Evolutionary conservation across 2,113 vertebrate genomes (phyloP), one percentile per base, ranked within the genome.

Genomic region (Dasypus novemcinctus): DNA sequence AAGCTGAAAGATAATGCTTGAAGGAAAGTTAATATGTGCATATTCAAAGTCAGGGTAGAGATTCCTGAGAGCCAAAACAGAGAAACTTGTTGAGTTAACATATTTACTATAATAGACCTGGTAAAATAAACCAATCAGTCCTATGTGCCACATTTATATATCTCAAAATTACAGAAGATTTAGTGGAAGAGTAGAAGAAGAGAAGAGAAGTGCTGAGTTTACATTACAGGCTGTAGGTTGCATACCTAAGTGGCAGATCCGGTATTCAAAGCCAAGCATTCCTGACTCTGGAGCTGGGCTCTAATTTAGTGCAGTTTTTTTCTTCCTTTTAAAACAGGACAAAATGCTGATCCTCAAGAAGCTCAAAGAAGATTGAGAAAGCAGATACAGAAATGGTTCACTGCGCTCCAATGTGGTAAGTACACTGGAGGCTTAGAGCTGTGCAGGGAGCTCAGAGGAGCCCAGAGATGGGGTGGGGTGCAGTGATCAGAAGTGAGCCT

Each of bases 381-480:
- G 18, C 11, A 29, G 54, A 18, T 13, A 4, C 23, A 21, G 1
- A 18, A 27, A 14, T 27, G 41, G 23, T 10, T 69, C 36, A 9
- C 5, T 3, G 36, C 23, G 49, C 2, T 6, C 14, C 12, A 36
- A 25, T 1, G 25, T 41, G 25, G 11, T 49, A 5, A 84, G 63
- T 10, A 2, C 12, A 5, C 43, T 25, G 33, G 71, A 13, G 6
- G 31, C 85, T 75, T 29, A 14, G 10, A 20, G n/a, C n/a, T 76
- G 59, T 0, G 15, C 7, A 2, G 2, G 8, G 52, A 17, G 10
- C 10, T 64, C 93, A 54, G 81, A 59, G 54, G 54, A 0, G 17
- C 7, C 4, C n/a, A 2, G 63, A 0, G 2, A 17, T 0, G 21
- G 13, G 46, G 12, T 4, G 7, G 3, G 7, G 2, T 14, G 4